These are phyloP conservation scores for Accipiter fasciatus DNA, from an alignment of 2,797 vertebrate species.

Conservation along the genomic window DNA sequence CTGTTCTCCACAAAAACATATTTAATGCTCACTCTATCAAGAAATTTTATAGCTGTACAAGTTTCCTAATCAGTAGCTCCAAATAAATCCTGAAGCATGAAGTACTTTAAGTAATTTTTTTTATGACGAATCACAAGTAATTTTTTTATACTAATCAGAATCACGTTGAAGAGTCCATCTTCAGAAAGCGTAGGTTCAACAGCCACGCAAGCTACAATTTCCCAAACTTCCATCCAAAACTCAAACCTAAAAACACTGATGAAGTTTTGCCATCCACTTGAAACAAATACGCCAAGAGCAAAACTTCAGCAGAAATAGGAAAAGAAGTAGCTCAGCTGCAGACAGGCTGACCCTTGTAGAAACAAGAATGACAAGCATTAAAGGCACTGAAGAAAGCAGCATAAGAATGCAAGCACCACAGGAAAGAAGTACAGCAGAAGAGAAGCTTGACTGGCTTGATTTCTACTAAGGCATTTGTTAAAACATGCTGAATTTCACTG, in stretches of 20 bases:
- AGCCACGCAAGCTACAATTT: background rate
- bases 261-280: background rate
- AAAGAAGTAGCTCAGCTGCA: background rate
- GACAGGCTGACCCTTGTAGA: background rate
- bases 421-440: background rate
- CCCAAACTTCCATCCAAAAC: background rate
- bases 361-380: background rate
- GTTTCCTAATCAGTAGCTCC: background rate
- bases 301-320: background rate
- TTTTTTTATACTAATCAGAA: background rate
- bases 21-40: background rate
- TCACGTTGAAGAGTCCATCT: fast-evolving
- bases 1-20: background rate
- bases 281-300: background rate
- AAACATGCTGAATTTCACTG: background rate
- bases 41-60: background rate
- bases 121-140: background rate
- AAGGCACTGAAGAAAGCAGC: background rate
- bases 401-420: background rate
- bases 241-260: background rate
- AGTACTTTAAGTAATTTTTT: background rate
- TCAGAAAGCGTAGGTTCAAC: background rate
- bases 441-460: background rate
- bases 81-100: background rate
- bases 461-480: background rate